These are phyloP conservation scores for Idaea dimidiata DNA, from an alignment of 2,888 invertebrate species.

Conservation along the genomic window DNA sequence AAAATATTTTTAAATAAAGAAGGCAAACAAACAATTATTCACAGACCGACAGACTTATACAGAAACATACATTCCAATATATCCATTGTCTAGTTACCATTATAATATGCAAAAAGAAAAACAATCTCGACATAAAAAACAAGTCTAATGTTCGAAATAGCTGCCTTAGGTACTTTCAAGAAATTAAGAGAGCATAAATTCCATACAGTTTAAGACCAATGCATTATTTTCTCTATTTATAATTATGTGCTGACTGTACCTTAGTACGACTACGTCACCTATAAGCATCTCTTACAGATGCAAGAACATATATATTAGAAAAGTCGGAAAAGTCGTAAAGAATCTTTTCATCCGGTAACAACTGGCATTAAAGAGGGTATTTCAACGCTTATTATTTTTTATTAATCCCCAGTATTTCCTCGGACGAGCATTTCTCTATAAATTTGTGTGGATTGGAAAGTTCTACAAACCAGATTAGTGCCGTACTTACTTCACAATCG, in stretches of 20 bases:
- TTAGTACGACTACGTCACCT: too few relatives aligned
- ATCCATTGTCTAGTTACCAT: too few relatives aligned
- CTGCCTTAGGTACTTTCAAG: background rate
- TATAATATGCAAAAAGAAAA: too few relatives aligned
- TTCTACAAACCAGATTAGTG: conserved; percentile 36
- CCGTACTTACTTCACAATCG: conserved; percentile 15
- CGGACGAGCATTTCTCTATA: conserved; percentile 41
- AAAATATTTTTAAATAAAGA: too few relatives aligned
- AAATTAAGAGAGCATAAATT: background rate
- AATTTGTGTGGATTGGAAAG: conserved; percentile 64
- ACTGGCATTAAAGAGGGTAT: conserved; percentile 30
- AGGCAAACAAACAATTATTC: too few relatives aligned
- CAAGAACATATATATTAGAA: conserved; percentile 29
- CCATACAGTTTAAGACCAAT: background rate
- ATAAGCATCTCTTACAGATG: background rate
- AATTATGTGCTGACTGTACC: too few relatives aligned
- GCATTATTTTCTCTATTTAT: too few relatives aligned
- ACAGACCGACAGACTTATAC: too few relatives aligned
- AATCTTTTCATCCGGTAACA: conserved; percentile 44
- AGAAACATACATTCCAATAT: too few relatives aligned
- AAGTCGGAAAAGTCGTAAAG: conserved; percentile 46
- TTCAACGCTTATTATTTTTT: conserved; percentile 5
- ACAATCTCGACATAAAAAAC: too few relatives aligned
- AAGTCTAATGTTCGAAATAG: background rate
- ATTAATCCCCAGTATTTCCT: conserved; percentile 52